A percentile compares a stretch with the other conserved stretches of the same genome.
phyloP scores from a whole-genome alignment of 1,140 invertebrate genomes.

The Drosophila trapezifrons region DNA sequence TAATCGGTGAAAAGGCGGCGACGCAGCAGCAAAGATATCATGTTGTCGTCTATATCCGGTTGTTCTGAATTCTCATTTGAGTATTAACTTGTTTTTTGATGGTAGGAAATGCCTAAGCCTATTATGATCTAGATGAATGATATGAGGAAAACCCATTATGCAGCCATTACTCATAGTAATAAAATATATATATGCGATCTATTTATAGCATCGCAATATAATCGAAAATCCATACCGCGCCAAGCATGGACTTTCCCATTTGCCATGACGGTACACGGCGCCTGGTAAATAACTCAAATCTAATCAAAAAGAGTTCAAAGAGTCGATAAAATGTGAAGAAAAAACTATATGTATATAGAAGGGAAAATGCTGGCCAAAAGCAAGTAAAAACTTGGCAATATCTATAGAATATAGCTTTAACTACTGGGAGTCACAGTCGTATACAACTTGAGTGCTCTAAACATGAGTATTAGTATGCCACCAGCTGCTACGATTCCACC shows the following conservation, averaged over 20 bases:
- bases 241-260: slow-evolving; percentile 31
- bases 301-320: slow-evolving; percentile 19
- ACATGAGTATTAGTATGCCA: not conserved
- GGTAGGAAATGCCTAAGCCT: slow-evolving; percentile 5
- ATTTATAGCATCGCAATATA: slow-evolving; percentile 24
- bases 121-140: not conserved
- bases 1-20: not conserved
- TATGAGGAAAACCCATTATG: slow-evolving; percentile 11
- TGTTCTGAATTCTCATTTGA: not conserved
- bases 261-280: slow-evolving; percentile 2
- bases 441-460: not conserved
- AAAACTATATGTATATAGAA: not conserved
- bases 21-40: slow-evolving; percentile 25
- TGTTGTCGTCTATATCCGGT: slow-evolving; percentile 27
- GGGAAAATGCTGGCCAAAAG: not conserved
- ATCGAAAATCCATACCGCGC: slow-evolving; percentile 3
- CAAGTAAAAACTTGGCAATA: not conserved
- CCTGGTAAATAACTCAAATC: slow-evolving; percentile 22
- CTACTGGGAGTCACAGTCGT: not conserved
- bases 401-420: not conserved
- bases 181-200: slow-evolving; percentile 5
- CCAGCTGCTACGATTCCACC: not conserved
- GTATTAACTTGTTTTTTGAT: not conserved
- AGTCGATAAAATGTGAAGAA: slow-evolving; percentile 34
- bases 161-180: slow-evolving; percentile 16